These are phyloP conservation scores for Psilopogon haemacephalus DNA, from an alignment of 2,113 vertebrate species.

Conservation along the genomic window DNA sequence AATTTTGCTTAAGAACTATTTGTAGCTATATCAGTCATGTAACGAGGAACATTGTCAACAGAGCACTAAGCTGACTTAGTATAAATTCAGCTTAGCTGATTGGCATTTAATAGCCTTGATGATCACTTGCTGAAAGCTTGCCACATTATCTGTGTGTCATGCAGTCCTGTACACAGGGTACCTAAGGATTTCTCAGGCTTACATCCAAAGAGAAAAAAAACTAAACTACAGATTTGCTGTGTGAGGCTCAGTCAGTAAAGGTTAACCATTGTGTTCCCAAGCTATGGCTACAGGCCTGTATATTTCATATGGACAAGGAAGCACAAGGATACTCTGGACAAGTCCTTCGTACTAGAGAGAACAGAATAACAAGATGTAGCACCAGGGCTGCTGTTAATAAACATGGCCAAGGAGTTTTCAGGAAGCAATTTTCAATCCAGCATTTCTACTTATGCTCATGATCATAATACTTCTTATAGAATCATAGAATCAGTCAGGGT, in stretches of 20 bases:
- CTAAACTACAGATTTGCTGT: background rate
- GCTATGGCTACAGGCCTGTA: background rate
- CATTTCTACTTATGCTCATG: background rate
- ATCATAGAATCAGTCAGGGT: no score
- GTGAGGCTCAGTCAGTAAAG: background rate
- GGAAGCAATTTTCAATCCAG: background rate
- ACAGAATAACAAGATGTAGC: background rate
- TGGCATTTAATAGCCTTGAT: constrained; percentile 31
- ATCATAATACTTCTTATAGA: background rate
- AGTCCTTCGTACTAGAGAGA: background rate
- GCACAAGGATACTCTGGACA: background rate
- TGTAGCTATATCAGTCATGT: background rate
- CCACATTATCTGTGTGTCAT: background rate
- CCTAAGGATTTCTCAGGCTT: background rate
- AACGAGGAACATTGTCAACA: constrained; percentile 39
- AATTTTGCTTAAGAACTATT: background rate
- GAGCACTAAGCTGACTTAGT: background rate
- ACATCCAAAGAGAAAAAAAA: background rate
- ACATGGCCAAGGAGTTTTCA: background rate
- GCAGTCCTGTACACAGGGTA: background rate
- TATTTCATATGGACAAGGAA: background rate
- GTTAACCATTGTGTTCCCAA: background rate
- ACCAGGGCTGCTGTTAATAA: background rate
- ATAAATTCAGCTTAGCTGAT: constrained; percentile 24
- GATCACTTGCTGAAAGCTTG: constrained; percentile 51